Evolutionary conservation across 2,888 invertebrate genomes (phyloP).

Genomic region (Heliconius erato): DNA sequence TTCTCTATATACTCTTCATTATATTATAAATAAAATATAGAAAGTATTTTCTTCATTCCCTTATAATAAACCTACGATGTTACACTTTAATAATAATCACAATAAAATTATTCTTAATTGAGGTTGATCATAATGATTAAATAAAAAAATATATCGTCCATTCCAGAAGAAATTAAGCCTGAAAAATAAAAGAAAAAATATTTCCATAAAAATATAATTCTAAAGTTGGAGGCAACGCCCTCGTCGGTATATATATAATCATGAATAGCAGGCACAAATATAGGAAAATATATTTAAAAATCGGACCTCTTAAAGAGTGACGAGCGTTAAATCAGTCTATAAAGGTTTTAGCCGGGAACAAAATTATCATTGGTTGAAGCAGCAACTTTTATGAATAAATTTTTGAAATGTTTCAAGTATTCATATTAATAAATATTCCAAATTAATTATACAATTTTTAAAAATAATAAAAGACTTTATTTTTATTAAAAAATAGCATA

Average conservation of each 20-base stretch:
- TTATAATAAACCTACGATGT: slow-evolving; percentile 17
- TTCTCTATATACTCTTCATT: slow-evolving; percentile 15
- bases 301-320: background rate
- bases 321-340: background rate
- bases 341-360: background rate
- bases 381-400: background rate
- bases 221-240: too few species aligned
- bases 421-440: too few species aligned
- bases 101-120: slow-evolving; percentile 20
- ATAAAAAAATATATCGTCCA: background rate
- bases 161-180: too few species aligned
- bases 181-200: too few species aligned
- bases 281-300: background rate
- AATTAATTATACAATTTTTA: too few species aligned
- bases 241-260: background rate
- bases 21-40: slow-evolving; percentile 22
- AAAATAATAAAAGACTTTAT: too few species aligned
- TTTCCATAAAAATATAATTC: too few species aligned
- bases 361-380: background rate
- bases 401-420: too few species aligned
- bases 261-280: background rate
- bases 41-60: slow-evolving; percentile 19
- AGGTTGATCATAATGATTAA: background rate
- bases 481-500: background rate
- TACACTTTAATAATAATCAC: slow-evolving; percentile 31